Percentiles rank a stretch among this genome's conserved stretches.
phyloP scores from a whole-genome alignment of 2,113 vertebrate genomes.

The Crypturellus undulatus region DNA sequence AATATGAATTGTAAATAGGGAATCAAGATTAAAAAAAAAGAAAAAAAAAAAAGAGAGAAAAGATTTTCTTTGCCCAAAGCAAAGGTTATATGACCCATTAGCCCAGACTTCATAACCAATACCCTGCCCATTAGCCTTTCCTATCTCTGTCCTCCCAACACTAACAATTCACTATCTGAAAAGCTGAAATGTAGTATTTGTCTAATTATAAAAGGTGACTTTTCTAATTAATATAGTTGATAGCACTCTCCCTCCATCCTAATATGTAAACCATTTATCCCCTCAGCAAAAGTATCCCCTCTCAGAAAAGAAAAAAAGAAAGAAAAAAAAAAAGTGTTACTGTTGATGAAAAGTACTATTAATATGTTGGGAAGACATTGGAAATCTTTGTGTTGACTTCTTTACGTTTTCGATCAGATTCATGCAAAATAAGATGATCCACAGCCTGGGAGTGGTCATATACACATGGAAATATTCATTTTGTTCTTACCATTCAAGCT shows the following conservation, averaged over 20 bases:
- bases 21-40: rapidly evolving
- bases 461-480: rapidly evolving
- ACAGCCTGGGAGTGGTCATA: neutral
- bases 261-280: neutral
- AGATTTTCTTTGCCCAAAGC: neutral
- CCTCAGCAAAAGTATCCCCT: rapidly evolving
- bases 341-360: neutral
- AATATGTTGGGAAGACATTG: neutral
- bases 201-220: neutral
- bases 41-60: neutral
- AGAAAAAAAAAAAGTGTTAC: rapidly evolving
- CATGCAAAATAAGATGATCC: neutral
- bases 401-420: neutral
- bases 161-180: neutral
- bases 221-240: neutral
- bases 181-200: neutral
- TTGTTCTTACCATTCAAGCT: neutral
- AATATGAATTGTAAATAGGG: neutral
- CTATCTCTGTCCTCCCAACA: neutral
- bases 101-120: neutral
- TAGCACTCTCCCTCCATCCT: rapidly evolving
- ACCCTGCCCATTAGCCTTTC: rapidly evolving
- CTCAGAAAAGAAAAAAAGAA: neutral
- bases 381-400: neutral
- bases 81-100: neutral